A percentile compares a stretch with the other conserved stretches of the same genome.
phyloP scores from a whole-genome alignment of 2,797 vertebrate genomes.

The Numenius phaeopus region DNA sequence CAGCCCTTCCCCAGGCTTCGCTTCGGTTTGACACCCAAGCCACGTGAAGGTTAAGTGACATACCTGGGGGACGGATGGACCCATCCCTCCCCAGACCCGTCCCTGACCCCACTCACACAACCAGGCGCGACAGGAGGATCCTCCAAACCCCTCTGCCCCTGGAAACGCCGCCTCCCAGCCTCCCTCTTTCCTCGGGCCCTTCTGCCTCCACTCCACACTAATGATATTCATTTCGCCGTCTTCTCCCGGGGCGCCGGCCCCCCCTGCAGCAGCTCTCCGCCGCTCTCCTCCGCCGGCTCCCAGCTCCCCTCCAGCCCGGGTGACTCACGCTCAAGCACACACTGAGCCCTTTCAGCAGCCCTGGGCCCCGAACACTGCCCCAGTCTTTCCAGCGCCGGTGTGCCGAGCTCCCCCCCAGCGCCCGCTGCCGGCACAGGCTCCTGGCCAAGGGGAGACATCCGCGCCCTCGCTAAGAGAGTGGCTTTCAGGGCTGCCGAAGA shows the following conservation, averaged over 20 bases:
- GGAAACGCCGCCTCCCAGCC: not conserved
- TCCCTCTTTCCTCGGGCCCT: not conserved
- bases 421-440: slow-evolving; percentile 55
- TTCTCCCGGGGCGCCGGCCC: not conserved
- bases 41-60: accelerated
- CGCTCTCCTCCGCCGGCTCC: not conserved
- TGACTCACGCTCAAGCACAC: slow-evolving; percentile 70
- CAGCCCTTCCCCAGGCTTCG: not conserved
- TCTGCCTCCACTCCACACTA: not conserved
- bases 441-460: slow-evolving; percentile 41
- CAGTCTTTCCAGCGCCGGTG: slow-evolving; percentile 59
- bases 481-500: slow-evolving; percentile 6
- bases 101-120: not conserved
- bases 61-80: no score
- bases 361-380: slow-evolving; percentile 69
- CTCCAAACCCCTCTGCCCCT: not conserved
- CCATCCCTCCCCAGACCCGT: accelerated
- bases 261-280: not conserved
- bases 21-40: not conserved
- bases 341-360: slow-evolving; percentile 79
- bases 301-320: not conserved
- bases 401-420: not conserved
- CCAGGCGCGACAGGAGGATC: accelerated
- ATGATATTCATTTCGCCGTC: not conserved
- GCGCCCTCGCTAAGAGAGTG: slow-evolving; percentile 31